Evolutionary conservation across 2,113 vertebrate species (phyloP).

Genomic region (Desmodus rotundus): DNA sequence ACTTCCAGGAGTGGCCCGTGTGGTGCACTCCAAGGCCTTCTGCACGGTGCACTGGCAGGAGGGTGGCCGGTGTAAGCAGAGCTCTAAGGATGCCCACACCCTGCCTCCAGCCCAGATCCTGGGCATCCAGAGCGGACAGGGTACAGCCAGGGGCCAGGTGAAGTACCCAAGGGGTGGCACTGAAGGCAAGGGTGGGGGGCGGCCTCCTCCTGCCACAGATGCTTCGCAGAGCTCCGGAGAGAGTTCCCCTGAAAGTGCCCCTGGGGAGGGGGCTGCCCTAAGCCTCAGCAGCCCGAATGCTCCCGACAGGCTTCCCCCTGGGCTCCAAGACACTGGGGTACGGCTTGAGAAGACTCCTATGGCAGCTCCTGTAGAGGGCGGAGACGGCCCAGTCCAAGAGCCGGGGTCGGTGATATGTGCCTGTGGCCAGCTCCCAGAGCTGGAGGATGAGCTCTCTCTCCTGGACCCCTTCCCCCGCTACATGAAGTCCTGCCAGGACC

Average conservation of each 20-base stretch:
- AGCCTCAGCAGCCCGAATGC: conserved; percentile 62
- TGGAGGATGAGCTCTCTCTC: conserved; percentile 84
- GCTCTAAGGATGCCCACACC: conserved; percentile 84
- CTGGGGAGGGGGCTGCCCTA: conserved; percentile 66
- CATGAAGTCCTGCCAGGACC: conserved; percentile 85
- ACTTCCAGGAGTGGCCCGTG: conserved; percentile 93
- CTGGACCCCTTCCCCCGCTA: conserved; percentile 84
- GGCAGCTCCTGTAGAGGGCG: conserved; percentile 22
- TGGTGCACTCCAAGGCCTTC: conserved; percentile 97
- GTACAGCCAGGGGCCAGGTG: conserved; percentile 81
- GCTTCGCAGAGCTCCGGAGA: conserved; percentile 75
- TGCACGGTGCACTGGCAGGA: conserved; percentile 99
- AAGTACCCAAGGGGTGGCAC: conserved; percentile 74
- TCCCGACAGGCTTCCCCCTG: conserved; percentile 61
- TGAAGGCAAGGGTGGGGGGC: conserved; percentile 74
- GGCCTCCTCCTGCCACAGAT: conserved; percentile 65
- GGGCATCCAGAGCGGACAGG: conserved; percentile 90
- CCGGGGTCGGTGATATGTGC: conserved; percentile 1
- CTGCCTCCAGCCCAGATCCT: conserved; percentile 93
- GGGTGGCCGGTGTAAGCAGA: conserved; percentile 90
- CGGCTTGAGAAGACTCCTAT: conserved; percentile 60
- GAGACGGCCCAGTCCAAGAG: conserved; percentile 45
- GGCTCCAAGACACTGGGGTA: conserved; percentile 72
- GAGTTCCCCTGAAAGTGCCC: conserved; percentile 70
- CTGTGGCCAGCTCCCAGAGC: conserved; percentile 77